Base-by-base conservation (phyloP, 2,888 invertebrate species). In the Amorpha juglandis region DNA sequence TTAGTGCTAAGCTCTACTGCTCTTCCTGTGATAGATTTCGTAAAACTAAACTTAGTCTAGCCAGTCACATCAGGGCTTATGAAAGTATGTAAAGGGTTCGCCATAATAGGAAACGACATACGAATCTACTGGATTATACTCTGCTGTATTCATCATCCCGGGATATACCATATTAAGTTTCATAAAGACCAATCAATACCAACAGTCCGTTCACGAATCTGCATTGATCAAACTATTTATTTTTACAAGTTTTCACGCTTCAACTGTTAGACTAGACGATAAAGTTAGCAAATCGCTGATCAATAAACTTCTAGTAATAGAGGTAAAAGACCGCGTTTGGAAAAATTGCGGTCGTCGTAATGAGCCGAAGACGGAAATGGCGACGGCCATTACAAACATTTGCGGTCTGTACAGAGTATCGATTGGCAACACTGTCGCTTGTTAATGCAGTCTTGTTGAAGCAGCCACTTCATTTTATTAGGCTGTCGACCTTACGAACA, bases 341-440 rank as follows among this genome's bases (percentile, higher is more conserved):
- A 71, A 78, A 79, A 77, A 74, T 71, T 83, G 84, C 73, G 84
- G 85, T 83, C 51, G 16, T 47, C 71, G 69, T 82, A 85, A 85
- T 82, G 76, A 78, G 69, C 71, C 66, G 69, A 68, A 77, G 76
- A 73, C 80, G 84, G 80, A 78, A 78, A 77, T 69, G 74, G 74
- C 74, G 68, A 66, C 67, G 62, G 52, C 70, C 71, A 74, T 78
- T 74, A 72, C 69, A 68, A 66, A 35, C 64, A 47, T 38, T 52
- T 47, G 45, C 35, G 74, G 74, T 83, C 82, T 86, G 80, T 74
- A 70, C 74, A 71, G 69, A 78, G 80, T 76, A 83, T 81, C 79
- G 83, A 82, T 81, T 82, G 77, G 72, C 73, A 71, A 80, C 78
- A 71, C 78, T 71, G 74, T 77, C 47, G 64, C 64, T 65, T 7